phyloP scores from a whole-genome alignment of 2,888 invertebrate species.

The Congeria kusceri region DNA sequence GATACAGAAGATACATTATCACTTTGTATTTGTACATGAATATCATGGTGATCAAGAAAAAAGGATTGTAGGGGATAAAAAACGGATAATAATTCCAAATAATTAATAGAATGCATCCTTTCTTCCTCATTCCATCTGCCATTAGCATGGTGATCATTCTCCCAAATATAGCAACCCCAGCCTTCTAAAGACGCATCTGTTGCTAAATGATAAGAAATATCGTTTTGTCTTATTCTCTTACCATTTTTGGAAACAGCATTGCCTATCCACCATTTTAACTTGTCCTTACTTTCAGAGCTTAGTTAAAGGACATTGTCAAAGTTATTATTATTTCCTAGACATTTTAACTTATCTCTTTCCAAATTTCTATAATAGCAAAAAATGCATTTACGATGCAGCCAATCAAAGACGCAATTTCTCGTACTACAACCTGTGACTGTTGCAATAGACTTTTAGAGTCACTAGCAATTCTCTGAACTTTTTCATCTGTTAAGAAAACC shows the following conservation, averaged over 20 bases:
- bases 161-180: constrained; percentile 9
- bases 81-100: constrained; percentile 16
- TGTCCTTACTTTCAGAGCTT: not conserved
- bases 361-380: constrained; percentile 39
- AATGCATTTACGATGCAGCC: constrained; percentile 39
- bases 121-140: constrained; percentile 35
- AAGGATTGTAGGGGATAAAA: constrained; percentile 19
- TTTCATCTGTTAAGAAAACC: too few relatives aligned
- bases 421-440: too few relatives aligned
- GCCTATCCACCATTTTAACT: constrained; percentile 30
- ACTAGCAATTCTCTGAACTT: too few relatives aligned
- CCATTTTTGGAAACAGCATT: constrained; percentile 45
- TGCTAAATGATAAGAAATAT: constrained; percentile 8
- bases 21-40: too few relatives aligned
- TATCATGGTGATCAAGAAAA: not conserved
- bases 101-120: constrained; percentile 19
- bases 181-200: constrained; percentile 42
- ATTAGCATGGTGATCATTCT: constrained; percentile 2
- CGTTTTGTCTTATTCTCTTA: constrained; percentile 22
- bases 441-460: too few relatives aligned
- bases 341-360: constrained; percentile 36
- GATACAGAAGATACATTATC: too few relatives aligned
- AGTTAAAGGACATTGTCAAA: constrained; percentile 7
- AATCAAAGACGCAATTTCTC: constrained; percentile 29
- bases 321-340: constrained; percentile 2